Evolutionary conservation across 2,888 invertebrate species (phyloP).

Genomic region (Polymixis flavicincta): DNA sequence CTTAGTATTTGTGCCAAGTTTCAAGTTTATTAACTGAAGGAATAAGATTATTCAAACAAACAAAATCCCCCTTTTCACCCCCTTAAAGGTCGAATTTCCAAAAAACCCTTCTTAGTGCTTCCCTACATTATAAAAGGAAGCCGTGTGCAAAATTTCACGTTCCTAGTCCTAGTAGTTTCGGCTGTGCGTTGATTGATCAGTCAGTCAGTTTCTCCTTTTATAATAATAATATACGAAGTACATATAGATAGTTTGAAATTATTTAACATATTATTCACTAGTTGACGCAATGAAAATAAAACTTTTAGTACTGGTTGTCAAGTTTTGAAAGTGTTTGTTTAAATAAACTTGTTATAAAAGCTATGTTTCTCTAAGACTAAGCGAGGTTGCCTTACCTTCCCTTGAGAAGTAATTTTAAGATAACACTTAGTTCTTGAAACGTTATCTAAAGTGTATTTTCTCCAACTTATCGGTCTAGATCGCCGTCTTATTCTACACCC

Average conservation of each 20-base stretch:
- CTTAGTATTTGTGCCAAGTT: too few species aligned
- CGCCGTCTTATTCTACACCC: neutral
- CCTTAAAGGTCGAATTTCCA: too few species aligned
- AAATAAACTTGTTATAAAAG: neutral
- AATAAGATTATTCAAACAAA: too few species aligned
- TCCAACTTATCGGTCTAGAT: neutral
- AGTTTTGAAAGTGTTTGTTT: neutral
- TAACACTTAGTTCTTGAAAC: neutral
- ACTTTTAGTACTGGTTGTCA: neutral
- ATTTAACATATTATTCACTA: neutral
- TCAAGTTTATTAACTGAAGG: too few species aligned
- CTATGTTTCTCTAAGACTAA: neutral
- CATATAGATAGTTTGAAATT: neutral
- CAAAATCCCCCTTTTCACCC: too few species aligned
- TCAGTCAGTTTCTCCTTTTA: too few species aligned
- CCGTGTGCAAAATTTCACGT: too few species aligned
- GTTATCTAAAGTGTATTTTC: neutral
- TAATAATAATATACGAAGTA: too few species aligned
- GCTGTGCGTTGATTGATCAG: too few species aligned
- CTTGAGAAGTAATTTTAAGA: neutral
- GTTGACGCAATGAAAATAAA: neutral
- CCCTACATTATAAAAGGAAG: too few species aligned
- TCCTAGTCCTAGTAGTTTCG: too few species aligned
- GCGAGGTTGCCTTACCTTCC: neutral
- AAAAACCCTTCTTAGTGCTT: too few species aligned